Base-by-base conservation (phyloP, 1,140 invertebrate genomes). In the Tetranychus urticae region DNA sequence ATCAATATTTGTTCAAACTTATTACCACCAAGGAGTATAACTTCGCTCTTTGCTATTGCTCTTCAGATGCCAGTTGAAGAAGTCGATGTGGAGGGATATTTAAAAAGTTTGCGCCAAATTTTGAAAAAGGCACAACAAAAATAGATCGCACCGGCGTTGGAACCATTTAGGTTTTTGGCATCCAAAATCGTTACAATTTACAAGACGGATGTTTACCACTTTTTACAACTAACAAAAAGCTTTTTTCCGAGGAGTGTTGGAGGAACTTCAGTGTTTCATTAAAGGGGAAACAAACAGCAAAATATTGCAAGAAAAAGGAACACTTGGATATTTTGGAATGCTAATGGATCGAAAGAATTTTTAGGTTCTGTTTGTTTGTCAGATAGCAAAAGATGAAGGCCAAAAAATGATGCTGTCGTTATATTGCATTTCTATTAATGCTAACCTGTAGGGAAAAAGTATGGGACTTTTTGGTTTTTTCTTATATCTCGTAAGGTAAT, bases 221-320 rank as follows among this genome's bases (percentile, higher is more conserved):
- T 39, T 72, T 99, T 36, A 99, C 96, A 14, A 99, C 96, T 14
- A 99, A n/a, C n/a, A n/a, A n/a, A n/a, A n/a, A n/a, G n/a, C n/a
- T 0, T 97, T 92, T 72, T 90, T 87, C 79, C 78, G 84, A 66
- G 93, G 81, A 0, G 82, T 99, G 3, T 82, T 89, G 31, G 90
- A 97, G 73, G 96, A 99, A 72, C 73, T 99, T 4, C 71, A 99
- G 0, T 94, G 91, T 90, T 70, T 69, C 57, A 66, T 99, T 52
- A 78, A 77, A 66, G 96, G 94, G 8, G 85, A 82, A 34, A 98
- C 94, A 3, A 88, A 96, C 76, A 83, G 86, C 0, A 89, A 92
- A 70, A 80, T 85, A 60, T 73, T 99, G 23, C 75, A 81, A 52
- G 79, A 81, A 2, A 90, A 91, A 72, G 80, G 80, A 55, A 81